Base-by-base conservation (phyloP, 2,888 invertebrate species). In the Dolichomitus sp. region DNA sequence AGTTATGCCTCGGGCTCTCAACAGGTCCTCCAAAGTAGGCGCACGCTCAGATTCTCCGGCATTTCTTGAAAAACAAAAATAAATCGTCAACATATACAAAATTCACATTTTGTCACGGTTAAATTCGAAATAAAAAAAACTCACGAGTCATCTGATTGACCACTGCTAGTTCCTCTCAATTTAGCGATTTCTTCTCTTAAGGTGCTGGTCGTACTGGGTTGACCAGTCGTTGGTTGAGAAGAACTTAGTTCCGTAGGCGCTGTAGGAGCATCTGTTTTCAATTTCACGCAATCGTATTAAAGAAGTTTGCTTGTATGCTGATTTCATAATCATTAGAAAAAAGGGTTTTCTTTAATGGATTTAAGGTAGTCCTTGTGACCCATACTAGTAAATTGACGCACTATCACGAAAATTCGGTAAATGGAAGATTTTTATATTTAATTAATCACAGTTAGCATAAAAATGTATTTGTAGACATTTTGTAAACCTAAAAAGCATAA, bases 211-310 rank as follows among this genome's bases (percentile, higher is more conserved):
- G 80, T 50, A 19, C 40, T 40, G 19, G 33, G 9, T 6, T 48
- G 68, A n/a, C 48, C 63, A 0, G 37, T 86, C 19, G 86, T 75
- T 30, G 87, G 61, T 65, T 63, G 84, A n/a, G 76, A 17, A 23
- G 85, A 80, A 30, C 75, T 86, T 52, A 54, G 86, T 11, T 80
- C 84, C 40, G 81, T 82, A 4, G 85, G 83, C n/a, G 87, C 83
- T 19, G 90, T 78, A 42, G 86, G 63, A 14, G 85, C 84, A 23
- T 87, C 90, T 90, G 33, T 6, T 23, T 2, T 2, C 23, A 19
- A 61, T 7, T 37, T 17, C 27, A 14, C 9, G 19, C 4, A 45
- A 65, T 40, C 3, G 3, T 12, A 3, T 42, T 27, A 1, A 65
- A 45, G 9, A 57, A 45, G 45, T 57, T n/a, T n/a, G n/a, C 19